Evolutionary conservation across 2,888 invertebrate species (phyloP), one percentile per base, ranked within the genome.

Genomic region (Ametastegia equiseti): DNA sequence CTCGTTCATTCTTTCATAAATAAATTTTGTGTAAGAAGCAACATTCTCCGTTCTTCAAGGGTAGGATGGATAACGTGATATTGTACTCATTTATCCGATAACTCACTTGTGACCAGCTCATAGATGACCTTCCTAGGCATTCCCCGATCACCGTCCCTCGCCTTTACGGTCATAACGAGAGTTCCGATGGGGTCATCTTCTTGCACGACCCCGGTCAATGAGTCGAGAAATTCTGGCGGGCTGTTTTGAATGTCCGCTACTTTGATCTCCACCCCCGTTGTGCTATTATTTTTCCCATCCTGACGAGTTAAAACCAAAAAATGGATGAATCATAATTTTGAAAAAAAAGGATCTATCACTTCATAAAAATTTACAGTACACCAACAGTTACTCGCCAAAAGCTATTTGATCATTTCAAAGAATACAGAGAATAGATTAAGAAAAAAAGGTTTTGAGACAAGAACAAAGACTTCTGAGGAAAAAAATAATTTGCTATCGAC

Each of bases 121-220:
- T 97, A 94, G 81, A 94, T 93, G 77, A 98, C 95, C 88, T 94
- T 94, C 77, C 98, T 93, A 0, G 97, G 97, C 88, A 95, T 95
- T 0, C 97, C 97, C 13, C 95, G 93, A 87, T 98, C 98, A 0
- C 97, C 97, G 89, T 98, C 98, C 65, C 96, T 93, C 0, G 98
- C 98, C 88, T 95, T 95, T 11, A 97, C 93, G 0, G 95, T 95
- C 92, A 97, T 94, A 0, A 97, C 96, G 60, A 96, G 92, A 0
- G 96, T 96, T 13, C 97, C 97, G 54, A 98, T 97, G 0, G 96
- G 95, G 81, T 96, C 96, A 87, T 97, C 96, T 90, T 98, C 98
- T 33, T 94, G 93, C 45, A 97, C 94, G 33, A 97, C 95, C 0
- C 96, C 96, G 15, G 96, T 95, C 80, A 97, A 92, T 0, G 97